Evolutionary conservation across 2,113 vertebrate genomes (phyloP).

Genomic region (Spea multiplicata): DNA sequence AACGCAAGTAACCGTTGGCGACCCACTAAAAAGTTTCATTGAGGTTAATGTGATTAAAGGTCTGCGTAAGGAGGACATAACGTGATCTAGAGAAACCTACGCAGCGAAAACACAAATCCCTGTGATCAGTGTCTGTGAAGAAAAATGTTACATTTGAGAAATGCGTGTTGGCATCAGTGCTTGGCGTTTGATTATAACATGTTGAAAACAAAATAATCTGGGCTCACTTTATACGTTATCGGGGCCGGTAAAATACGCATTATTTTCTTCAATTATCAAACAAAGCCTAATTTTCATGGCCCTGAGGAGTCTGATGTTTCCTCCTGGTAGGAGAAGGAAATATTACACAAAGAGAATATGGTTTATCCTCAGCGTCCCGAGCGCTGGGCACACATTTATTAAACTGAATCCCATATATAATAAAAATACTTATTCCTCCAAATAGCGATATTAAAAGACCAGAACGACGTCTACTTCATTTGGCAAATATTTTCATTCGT

Average conservation of each 20-base stretch:
- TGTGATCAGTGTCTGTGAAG: conserved; percentile 4
- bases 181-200: conserved; percentile 22
- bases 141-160: conserved; percentile 22
- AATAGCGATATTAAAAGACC: too few species aligned
- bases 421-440: neutral
- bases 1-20: too few species aligned
- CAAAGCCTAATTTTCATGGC: too few species aligned
- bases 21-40: too few species aligned
- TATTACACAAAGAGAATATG: too few species aligned
- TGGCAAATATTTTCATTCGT: conserved; percentile 29
- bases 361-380: too few species aligned
- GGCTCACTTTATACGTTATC: conserved; percentile 6
- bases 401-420: neutral
- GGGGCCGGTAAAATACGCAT: neutral
- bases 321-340: too few species aligned
- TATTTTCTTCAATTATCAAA: too few species aligned
- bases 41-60: too few species aligned
- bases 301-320: too few species aligned
- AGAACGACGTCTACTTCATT: conserved; percentile 15
- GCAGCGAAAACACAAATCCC: conserved; percentile 6
- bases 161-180: conserved; percentile 12
- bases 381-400: too few species aligned
- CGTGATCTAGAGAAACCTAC: neutral
- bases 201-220: conserved; percentile 31
- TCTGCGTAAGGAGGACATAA: neutral